phyloP scores from a whole-genome alignment of 2,888 invertebrate species.

The Trichopria drosophilae region DNA sequence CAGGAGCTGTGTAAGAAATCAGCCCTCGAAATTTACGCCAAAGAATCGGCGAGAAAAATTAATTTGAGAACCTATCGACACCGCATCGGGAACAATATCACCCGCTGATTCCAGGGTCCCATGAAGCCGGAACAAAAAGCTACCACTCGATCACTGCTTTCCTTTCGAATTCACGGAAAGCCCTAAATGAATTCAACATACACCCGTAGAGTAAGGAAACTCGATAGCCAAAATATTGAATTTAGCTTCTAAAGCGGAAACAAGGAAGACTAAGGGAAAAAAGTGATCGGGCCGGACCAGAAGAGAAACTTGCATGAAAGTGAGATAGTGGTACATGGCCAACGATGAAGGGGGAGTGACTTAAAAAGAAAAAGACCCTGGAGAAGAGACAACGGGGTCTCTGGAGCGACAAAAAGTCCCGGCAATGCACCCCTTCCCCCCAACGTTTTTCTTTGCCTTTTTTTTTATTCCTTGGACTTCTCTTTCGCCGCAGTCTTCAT shows the following conservation, averaged over 20 bases:
- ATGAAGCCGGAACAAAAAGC: too few species aligned
- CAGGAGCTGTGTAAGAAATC: too few species aligned
- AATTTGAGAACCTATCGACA: too few species aligned
- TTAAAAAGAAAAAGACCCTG: slow-evolving; percentile 23
- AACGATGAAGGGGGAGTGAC: slow-evolving; percentile 24
- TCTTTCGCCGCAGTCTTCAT: too few species aligned
- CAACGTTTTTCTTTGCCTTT: slow-evolving; percentile 29
- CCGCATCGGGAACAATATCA: too few species aligned
- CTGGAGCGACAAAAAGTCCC: slow-evolving; percentile 27
- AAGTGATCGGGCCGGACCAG: slow-evolving; percentile 24
- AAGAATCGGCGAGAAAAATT: too few species aligned
- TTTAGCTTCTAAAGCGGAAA: slow-evolving; percentile 35
- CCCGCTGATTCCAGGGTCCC: too few species aligned
- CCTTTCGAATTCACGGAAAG: too few species aligned
- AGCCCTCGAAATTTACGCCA: too few species aligned
- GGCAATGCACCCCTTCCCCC: slow-evolving; percentile 11
- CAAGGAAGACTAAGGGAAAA: slow-evolving; percentile 13
- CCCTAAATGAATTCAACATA: too few species aligned
- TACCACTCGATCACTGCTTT: too few species aligned
- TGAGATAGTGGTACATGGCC: slow-evolving; percentile 12
- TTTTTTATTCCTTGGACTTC: slow-evolving; percentile 28
- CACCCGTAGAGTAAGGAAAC: slow-evolving; percentile 31
- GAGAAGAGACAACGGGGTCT: slow-evolving; percentile 24
- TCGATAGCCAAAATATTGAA: slow-evolving; percentile 55
- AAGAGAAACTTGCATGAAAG: slow-evolving; percentile 7